Base-by-base conservation (phyloP, 1,140 invertebrate genomes). In the Dysdera silvatica region DNA sequence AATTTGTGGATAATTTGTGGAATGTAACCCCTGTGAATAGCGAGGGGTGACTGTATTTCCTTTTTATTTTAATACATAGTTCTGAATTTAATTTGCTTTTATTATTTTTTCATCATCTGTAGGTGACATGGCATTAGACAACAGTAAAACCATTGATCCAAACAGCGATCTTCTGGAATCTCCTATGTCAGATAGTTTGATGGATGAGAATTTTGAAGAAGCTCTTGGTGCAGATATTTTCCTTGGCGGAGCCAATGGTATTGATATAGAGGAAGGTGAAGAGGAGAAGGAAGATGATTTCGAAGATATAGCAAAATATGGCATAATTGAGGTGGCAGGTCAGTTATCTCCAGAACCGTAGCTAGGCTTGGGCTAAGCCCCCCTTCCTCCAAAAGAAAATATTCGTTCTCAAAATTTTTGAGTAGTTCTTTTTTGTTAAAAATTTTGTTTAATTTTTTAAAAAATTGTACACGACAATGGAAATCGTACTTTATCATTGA, bases 131-230 rank as follows among this genome's bases (percentile, higher is more conserved):
- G 63, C 59, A 37, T 33, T 74, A 73, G 75, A 79, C 66, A 71
- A 80, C 58, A 80, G 81, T 70, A 83, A 84, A 67, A 71, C 80
- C 61, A 80, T 78, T 64, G 74, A 75, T 61, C 71, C 58, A 66
- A 83, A 84, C 67, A 73, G 33, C 73, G 74, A 64, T 68, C 84
- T 84, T 72, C 74, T 86, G 68, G 85, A 85, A 72, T 86, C 86
- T 64, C 87, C 88, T 24, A 85, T 87, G 43, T 88, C 87, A 43
- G 88, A 91, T 77, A 88, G 88, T 24, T 85, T 88, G 6, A 89
- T 91, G 60, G 91, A 94, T 75, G 91, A 95, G 73, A 92, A 95
- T 74, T 95, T 92, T 79, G 91, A 94, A 76, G 87, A 89, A 74
- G 89, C 89, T 73, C 79, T 93, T n/a, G 87, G 84, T 57, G 80